Percentiles rank a stretch among this genome's conserved stretches.
These are phyloP conservation scores for Coleophora deauratella DNA, from an alignment of 2,888 invertebrate genomes.

Conservation along the genomic window DNA sequence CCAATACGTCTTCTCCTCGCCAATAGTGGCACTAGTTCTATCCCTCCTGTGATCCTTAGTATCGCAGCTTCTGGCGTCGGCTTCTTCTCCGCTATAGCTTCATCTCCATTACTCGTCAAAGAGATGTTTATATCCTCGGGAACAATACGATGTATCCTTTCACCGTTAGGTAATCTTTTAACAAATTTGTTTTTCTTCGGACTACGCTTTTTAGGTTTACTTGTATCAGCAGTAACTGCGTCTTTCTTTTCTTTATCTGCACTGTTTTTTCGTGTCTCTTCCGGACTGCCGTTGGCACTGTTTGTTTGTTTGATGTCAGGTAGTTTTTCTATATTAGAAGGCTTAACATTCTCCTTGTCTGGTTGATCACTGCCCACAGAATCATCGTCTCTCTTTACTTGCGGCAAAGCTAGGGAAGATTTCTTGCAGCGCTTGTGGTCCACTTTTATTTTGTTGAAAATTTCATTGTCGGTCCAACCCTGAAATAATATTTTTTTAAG, in stretches of 20 bases:
- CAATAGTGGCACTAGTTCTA: slow-evolving; percentile 84
- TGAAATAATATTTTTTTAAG: slow-evolving; percentile 15
- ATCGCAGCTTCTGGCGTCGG: slow-evolving; percentile 55
- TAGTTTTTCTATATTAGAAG: slow-evolving; percentile 37
- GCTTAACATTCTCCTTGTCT: slow-evolving; percentile 40
- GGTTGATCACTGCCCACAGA: slow-evolving; percentile 23
- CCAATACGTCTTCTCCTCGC: slow-evolving; percentile 76
- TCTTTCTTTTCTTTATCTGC: slow-evolving; percentile 20
- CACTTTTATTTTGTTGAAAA: slow-evolving; percentile 48
- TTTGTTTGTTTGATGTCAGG: slow-evolving; percentile 42
- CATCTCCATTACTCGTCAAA: slow-evolving; percentile 10
- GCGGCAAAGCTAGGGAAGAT: slow-evolving; percentile 67
- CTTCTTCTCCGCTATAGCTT: slow-evolving; percentile 32
- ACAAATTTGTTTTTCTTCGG: slow-evolving; percentile 46
- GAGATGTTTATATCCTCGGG: slow-evolving; percentile 25
- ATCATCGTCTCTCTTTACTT: slow-evolving; percentile 66
- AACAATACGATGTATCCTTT: slow-evolving; percentile 35
- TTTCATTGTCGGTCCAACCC: slow-evolving; percentile 67
- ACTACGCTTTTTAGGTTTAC: slow-evolving; percentile 26
- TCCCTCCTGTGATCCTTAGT: slow-evolving; percentile 75
- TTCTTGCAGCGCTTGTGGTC: slow-evolving; percentile 37
- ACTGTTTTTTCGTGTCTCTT: slow-evolving; percentile 18
- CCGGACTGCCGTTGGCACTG: slow-evolving; percentile 23
- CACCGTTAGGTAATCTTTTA: slow-evolving; percentile 48
- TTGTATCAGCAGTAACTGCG: slow-evolving; percentile 14